Percentiles rank a stretch among this genome's conserved stretches.
Conservation (phyloP, 2,888 invertebrate genomes). For the Lasioglossum zephyrum region DNA sequence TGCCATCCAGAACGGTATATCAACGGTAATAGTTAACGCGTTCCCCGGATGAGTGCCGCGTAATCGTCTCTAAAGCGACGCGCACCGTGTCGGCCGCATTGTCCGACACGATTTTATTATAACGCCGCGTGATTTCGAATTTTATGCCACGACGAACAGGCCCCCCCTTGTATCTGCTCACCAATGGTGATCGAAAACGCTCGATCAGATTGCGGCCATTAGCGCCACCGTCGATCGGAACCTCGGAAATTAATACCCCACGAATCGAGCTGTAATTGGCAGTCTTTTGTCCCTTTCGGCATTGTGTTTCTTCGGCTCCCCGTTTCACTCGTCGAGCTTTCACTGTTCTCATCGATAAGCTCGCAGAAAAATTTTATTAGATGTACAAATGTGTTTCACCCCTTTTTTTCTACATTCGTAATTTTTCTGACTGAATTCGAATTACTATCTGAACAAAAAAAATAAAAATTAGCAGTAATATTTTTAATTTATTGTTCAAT, state of each 20-base stretch:
- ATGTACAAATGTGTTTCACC: too few relatives aligned
- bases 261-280: background rate
- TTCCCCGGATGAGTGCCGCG: background rate
- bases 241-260: background rate
- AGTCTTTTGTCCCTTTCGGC: background rate
- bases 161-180: background rate
- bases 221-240: background rate
- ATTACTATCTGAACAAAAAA: too few relatives aligned
- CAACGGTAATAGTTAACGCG: slow-evolving; percentile 33
- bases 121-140: background rate
- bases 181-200: background rate
- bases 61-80: slow-evolving; percentile 4
- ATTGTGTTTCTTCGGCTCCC: background rate
- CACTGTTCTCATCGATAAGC: background rate
- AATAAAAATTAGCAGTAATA: too few relatives aligned
- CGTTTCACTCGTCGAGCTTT: background rate
- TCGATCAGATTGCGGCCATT: background rate
- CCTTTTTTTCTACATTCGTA: too few relatives aligned
- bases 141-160: background rate
- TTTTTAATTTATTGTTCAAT: too few relatives aligned
- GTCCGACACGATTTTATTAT: slow-evolving; percentile 3
- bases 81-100: slow-evolving; percentile 11
- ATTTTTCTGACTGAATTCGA: too few relatives aligned
- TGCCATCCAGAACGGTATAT: slow-evolving; percentile 16
- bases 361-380: background rate